phyloP scores from a whole-genome alignment of 2,888 invertebrate species.

The Omphaloscelis lunosa region DNA sequence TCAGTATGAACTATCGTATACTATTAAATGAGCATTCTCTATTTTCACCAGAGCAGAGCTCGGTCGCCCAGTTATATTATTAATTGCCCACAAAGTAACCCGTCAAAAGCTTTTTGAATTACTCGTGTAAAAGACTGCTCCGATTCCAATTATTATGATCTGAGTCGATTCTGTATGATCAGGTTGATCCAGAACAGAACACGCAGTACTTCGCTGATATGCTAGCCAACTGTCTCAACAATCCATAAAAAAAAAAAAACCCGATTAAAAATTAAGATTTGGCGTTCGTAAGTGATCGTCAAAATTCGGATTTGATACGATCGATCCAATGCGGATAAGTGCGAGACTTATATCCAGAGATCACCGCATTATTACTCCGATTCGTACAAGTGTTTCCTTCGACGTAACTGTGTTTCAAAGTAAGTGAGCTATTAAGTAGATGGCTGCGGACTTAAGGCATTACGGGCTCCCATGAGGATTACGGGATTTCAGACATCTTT shows the following conservation, averaged over 20 bases:
- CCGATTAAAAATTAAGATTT: conserved; percentile 1
- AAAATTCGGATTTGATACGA: conserved; percentile 15
- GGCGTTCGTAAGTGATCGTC: conserved; percentile 18
- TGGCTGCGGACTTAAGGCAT: conserved; percentile 50
- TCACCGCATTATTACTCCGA: conserved; percentile 51
- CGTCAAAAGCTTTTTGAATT: conserved; percentile 18
- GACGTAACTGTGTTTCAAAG: conserved; percentile 51
- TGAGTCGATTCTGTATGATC: conserved; percentile 25
- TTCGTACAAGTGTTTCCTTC: conserved; percentile 53
- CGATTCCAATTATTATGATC: conserved; percentile 23
- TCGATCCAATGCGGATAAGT: conserved; percentile 27
- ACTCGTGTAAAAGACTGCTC: conserved; percentile 3
- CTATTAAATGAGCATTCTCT: too few relatives aligned
- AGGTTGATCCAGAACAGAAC: not conserved
- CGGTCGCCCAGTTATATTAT: not conserved
- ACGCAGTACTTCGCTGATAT: conserved; percentile 10
- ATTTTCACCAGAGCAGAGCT: too few relatives aligned
- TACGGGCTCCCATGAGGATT: conserved; percentile 37
- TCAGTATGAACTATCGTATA: too few relatives aligned
- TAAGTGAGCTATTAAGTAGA: conserved; percentile 54
- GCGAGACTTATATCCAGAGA: conserved; percentile 34
- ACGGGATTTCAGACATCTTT: conserved; percentile 28
- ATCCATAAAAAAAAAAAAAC: too few relatives aligned
- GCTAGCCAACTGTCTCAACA: not conserved
- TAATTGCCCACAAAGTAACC: conserved; percentile 20